phyloP scores from a whole-genome alignment of 1,140 invertebrate genomes.

The Drusus annulatus region DNA sequence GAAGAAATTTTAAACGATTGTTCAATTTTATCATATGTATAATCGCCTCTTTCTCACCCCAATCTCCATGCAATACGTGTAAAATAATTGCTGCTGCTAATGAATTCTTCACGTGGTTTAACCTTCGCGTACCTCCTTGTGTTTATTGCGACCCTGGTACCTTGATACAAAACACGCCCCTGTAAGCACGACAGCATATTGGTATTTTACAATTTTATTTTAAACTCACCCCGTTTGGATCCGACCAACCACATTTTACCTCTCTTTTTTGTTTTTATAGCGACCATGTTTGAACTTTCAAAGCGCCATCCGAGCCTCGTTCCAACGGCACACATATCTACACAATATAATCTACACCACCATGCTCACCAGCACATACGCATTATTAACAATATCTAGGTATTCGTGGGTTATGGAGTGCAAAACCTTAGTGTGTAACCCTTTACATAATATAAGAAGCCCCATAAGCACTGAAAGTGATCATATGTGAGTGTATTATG shows the following conservation, averaged over 20 bases:
- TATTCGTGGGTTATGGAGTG: not conserved
- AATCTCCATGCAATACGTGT: too few relatives aligned
- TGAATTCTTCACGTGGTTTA: too few relatives aligned
- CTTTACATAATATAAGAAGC: not conserved
- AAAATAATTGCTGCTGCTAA: too few relatives aligned
- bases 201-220: slow-evolving; percentile 22
- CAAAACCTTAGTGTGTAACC: slow-evolving; percentile 14
- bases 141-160: not conserved
- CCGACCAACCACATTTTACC: slow-evolving; percentile 25
- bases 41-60: too few relatives aligned
- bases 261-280: slow-evolving; percentile 25
- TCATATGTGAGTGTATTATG: not conserved
- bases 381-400: too few relatives aligned
- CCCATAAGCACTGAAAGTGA: not conserved
- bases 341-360: not conserved
- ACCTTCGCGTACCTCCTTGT: too few relatives aligned
- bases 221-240: not conserved
- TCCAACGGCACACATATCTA: not conserved
- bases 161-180: slow-evolving; percentile 12
- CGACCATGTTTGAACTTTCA: slow-evolving; percentile 27
- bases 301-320: not conserved
- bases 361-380: too few relatives aligned
- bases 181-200: not conserved
- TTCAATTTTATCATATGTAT: too few relatives aligned
- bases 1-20: too few relatives aligned